Evolutionary conservation across 2,888 invertebrate genomes (phyloP), one percentile per base, ranked within the genome.

Genomic region (Agrochola macilenta): DNA sequence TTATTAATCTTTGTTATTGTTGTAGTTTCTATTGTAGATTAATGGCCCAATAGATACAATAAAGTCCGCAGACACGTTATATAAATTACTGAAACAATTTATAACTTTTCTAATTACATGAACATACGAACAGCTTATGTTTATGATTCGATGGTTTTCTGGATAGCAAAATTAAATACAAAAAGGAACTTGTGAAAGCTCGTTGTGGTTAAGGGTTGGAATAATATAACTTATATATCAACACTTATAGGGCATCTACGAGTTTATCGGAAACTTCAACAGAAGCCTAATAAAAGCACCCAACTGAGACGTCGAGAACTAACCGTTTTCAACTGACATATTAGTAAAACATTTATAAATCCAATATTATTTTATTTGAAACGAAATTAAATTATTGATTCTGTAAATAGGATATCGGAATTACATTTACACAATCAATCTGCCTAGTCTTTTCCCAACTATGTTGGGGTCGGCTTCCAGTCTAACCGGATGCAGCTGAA

Each of bases 1-100:
- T 74, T 69, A 78, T 73, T 80, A 80, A 79, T 82, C 46, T 58
- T 72, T 54, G 76, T 68, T 73, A 85, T 75, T 78, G 70, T 66
- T 69, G 60, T 69, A 57, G 72, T 64, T 74, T 69, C 69, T 63
- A 58, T 70, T 70, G 43, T 71, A 26, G 60, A 72, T 75, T 71
- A 72, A 82, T 75, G 71, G 14, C 26, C 54, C 8, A 70, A 69
- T 49, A 39, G 9, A 49, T 26, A 49, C 39, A 69, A 66, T 66
- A 64, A 30, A 60, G 4, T 65, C 5, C 54, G 35, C 12, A 68
- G 65, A 70, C 57, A 43, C 12, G 4, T 58, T 39, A 35, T 35
- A 49, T 49, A 30, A 14, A 52, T 49, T 49, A 65, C 43, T 11
- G 39, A 7, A 61, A 49, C 49, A 61, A 64, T 54, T 26, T 14